phyloP scores from a whole-genome alignment of 2,113 vertebrate genomes.

The Ariopsis seemanni region DNA sequence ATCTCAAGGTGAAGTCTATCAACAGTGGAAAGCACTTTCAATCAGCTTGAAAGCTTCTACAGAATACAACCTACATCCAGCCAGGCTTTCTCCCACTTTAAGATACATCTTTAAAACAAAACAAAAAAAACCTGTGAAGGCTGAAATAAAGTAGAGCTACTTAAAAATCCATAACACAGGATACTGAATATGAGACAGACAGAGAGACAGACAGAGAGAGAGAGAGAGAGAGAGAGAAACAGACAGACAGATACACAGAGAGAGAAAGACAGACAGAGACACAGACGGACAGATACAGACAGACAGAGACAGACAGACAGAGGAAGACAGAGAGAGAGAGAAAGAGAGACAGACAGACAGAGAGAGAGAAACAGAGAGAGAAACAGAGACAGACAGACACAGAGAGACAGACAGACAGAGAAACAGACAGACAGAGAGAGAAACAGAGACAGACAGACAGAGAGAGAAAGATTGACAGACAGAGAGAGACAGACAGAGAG shows the following conservation, averaged over 20 bases:
- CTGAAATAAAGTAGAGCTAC: not conserved
- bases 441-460: no score
- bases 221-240: conserved; percentile 5
- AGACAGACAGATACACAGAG: no score
- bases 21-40: conserved; percentile 13
- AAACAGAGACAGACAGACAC: no score
- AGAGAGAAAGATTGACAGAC: fast-evolving
- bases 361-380: no score
- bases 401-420: no score
- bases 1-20: conserved; percentile 15
- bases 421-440: no score
- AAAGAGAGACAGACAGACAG: no score
- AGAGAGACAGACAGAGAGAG: not conserved
- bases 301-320: no score
- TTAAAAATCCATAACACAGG: conserved; percentile 2
- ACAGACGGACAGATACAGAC: no score
- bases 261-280: no score
- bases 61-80: not conserved
- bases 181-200: not conserved
- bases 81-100: conserved; percentile 1
- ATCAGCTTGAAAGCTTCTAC: not conserved
- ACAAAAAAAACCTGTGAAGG: not conserved
- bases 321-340: no score
- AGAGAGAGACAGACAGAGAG: no score
- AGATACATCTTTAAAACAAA: not conserved